Base-by-base conservation (phyloP, 2,888 invertebrate genomes). In the Entomobrya multifasciata region DNA sequence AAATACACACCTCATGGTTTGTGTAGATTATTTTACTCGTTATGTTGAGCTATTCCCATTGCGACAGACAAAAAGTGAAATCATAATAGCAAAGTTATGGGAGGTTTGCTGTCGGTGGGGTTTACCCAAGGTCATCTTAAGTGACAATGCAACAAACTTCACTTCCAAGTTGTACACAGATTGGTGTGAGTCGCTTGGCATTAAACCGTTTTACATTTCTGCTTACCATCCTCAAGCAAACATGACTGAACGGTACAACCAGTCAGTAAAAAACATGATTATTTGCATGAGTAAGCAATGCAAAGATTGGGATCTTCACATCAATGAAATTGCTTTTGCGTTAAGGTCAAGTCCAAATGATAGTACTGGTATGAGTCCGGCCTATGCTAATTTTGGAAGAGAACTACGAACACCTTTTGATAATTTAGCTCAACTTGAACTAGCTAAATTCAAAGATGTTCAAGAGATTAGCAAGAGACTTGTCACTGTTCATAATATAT, bases 381-480 rank as follows among this genome's bases (percentile, higher is more conserved):
- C 84, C 0, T 88, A 88, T 47, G 13, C 85, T n/a, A 87, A 62
- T 20, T 77, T 62, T 52, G 89, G 88, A 0, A 27, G 89, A 13
- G 89, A 90, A 55, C 44, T 88, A 0, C 41, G 86, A 15, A 62
- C 65, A n/a, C 87, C 86, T 8, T 52, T 84, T n/a, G 88, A 89
- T 25, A 87, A 84, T 17, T 13, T 55, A 1, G 15, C 81, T 20
- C 30, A 55, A 15, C 20, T 84, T 25, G n/a, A 60, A 4, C 15
- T 76, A 1, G 76, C 78, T 0, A 3, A 30, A 0, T 15, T n/a
- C 5, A 49, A 30, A 10, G 55, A 52, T 15, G 13, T 49, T 17
- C 0, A 10, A 27, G 1, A 2, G 0, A 11, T 27, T 10, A 11
- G 4, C 5, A 67, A 52, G 25, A n/a, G 72, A 20, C 0, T 83